phyloP scores from a whole-genome alignment of 2,888 invertebrate genomes.

The Apodemia zela region DNA sequence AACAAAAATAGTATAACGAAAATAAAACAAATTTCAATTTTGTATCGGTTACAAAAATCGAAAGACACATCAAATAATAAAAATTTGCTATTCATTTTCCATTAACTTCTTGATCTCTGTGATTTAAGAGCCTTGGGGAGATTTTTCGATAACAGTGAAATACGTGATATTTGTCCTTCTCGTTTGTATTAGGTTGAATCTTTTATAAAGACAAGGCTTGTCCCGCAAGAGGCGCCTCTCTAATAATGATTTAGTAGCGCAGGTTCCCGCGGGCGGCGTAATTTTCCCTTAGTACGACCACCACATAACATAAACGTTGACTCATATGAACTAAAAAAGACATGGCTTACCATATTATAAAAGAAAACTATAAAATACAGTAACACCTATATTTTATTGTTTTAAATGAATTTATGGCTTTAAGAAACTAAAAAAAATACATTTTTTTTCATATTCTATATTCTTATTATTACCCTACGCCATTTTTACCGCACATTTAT shows the following conservation, averaged over 20 bases:
- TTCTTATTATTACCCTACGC: too few relatives aligned
- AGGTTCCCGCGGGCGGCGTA: slow-evolving; percentile 68
- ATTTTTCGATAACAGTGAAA: slow-evolving; percentile 37
- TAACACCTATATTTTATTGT: too few relatives aligned
- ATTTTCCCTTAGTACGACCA: slow-evolving; percentile 68
- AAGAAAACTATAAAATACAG: too few relatives aligned
- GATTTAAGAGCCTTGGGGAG: slow-evolving; percentile 31
- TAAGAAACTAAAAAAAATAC: too few relatives aligned
- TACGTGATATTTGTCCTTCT: slow-evolving; percentile 51
- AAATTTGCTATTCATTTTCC: slow-evolving; percentile 12
- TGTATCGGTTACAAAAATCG: not conserved
- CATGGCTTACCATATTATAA: not conserved
- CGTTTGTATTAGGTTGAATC: slow-evolving; percentile 71
- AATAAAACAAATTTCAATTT: not conserved
- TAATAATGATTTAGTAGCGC: slow-evolving; percentile 74
- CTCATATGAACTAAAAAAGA: not conserved
- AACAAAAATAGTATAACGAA: not conserved
- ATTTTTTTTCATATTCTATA: too few relatives aligned
- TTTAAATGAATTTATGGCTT: too few relatives aligned
- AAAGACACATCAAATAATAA: slow-evolving; percentile 1
- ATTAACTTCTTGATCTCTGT: slow-evolving; percentile 12
- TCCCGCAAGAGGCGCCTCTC: slow-evolving; percentile 48
- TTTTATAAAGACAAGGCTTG: slow-evolving; percentile 72
- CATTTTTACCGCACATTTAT: too few relatives aligned
- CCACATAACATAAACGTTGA: not conserved